Conservation (phyloP, 2,113 vertebrate species). For the Amblyopsis rosae region DNA sequence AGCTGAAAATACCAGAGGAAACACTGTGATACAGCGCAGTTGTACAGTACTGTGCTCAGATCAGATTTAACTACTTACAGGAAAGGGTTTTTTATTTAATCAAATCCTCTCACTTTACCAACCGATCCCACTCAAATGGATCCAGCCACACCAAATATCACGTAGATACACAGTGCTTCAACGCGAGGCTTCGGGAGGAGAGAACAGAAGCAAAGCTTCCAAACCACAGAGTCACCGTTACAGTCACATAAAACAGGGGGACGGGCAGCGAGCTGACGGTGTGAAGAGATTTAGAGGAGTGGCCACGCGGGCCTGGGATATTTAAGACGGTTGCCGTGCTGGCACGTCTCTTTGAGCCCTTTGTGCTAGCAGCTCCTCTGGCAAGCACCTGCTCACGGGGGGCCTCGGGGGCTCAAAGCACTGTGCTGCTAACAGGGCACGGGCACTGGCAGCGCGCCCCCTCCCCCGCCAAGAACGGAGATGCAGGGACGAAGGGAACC, state of each 20-base stretch:
- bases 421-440: conserved; percentile 53
- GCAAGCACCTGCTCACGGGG: conserved; percentile 70
- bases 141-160: conserved; percentile 22
- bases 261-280: conserved; percentile 51
- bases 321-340: conserved; percentile 71
- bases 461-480: conserved; percentile 43
- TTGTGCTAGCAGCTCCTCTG: conserved; percentile 68
- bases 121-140: conserved; percentile 25
- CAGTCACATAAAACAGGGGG: conserved; percentile 52
- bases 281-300: conserved; percentile 65
- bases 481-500: conserved; percentile 11
- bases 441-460: conserved; percentile 50
- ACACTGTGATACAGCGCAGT: background rate
- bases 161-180: background rate
- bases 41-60: conserved; percentile 22
- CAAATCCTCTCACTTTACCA: conserved; percentile 16
- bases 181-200: background rate
- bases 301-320: conserved; percentile 57
- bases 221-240: conserved; percentile 44
- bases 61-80: too few species aligned
- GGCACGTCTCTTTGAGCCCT: conserved; percentile 71
- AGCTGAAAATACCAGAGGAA: too few species aligned
- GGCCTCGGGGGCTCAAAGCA: conserved; percentile 64
- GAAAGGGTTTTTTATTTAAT: background rate
- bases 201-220: conserved; percentile 33